Base-by-base conservation (phyloP, 2,888 invertebrate species). In the Apodemia mormo region DNA sequence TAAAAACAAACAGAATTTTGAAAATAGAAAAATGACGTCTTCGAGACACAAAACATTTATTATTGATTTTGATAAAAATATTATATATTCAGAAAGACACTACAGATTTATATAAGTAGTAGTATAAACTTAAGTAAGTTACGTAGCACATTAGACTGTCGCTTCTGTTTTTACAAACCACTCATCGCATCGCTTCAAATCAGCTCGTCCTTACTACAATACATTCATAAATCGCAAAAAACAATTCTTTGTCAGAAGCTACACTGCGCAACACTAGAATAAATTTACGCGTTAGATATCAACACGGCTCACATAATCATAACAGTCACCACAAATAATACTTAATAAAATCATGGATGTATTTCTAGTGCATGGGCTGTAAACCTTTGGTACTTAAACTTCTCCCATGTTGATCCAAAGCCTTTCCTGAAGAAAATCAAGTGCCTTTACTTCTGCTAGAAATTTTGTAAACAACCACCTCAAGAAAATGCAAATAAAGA, bases 251-350 rank as follows among this genome's bases (percentile, higher is more conserved):
- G 49, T 49, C 49, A 14, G 14, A 14, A 4, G 49, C 49, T 14
- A 14, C 14, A 14, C 49, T 6, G 49, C 14, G 14, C 14, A 49
- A 49, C 49, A 12, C 6, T 49, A 49, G 49, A 49, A 14, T 14
- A 49, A 49, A 49, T n/a, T 6, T 49, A 49, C 49, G n/a, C 49
- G 6, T 49, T 49, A n/a, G 49, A 49, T n/a, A 49, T 49, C 49
- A 49, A 14, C 49, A 14, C 6, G 49, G 49, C 49, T 49, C 49
- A 49, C 49, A 49, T 49, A 49, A 56, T 56, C 56, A 33, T 33
- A 61, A 61, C 33, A 33, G 30, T 33, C 61, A 61, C 10, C 61
- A 61, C 30, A 61, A 61, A 30, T 61, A 61, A 61, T 33, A 61
- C 12, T 61, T 58, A 58, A 14, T 61, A 33, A 33, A 30, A 33